phyloP scores from a whole-genome alignment of 2,797 vertebrate genomes.

The Xiphorhynchus erythropygius region DNA sequence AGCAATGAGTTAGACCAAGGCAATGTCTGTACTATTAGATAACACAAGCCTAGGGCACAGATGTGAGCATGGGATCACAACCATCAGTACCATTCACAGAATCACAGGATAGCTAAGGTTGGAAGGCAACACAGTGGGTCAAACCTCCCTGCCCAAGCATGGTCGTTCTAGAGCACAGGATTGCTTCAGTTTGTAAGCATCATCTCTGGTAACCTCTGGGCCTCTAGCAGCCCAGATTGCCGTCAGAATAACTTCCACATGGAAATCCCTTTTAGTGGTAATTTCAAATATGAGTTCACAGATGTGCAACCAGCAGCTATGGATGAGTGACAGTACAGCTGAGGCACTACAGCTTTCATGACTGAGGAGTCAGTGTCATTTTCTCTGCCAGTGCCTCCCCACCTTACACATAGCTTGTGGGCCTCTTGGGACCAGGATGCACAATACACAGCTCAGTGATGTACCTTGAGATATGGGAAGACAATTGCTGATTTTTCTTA shows the following conservation, averaged over 20 bases:
- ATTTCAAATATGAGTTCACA: not conserved
- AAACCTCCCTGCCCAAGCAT: not conserved
- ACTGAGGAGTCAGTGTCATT: no score
- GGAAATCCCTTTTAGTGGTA: not conserved
- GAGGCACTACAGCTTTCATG: not conserved
- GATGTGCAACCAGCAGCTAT: not conserved
- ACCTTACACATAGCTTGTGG: not conserved
- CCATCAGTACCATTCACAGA: not conserved
- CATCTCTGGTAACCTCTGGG: not conserved
- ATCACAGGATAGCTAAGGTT: not conserved
- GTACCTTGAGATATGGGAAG: not conserved
- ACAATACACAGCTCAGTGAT: not conserved
- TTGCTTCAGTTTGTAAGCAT: not conserved
- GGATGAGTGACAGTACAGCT: accelerated
- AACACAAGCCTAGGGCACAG: not conserved
- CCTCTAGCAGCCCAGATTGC: not conserved
- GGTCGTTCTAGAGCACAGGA: not conserved
- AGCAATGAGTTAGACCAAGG: not conserved
- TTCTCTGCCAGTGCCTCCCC: no score
- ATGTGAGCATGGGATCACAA: not conserved
- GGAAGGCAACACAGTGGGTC: not conserved
- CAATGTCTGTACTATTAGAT: not conserved
- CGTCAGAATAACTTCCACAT: not conserved
- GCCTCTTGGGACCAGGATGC: not conserved
- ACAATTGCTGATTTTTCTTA: not conserved